A percentile compares a stretch with the other conserved stretches of the same genome.
phyloP scores from a whole-genome alignment of 2,797 vertebrate genomes.

The Platyrinchus mystaceus region DNA sequence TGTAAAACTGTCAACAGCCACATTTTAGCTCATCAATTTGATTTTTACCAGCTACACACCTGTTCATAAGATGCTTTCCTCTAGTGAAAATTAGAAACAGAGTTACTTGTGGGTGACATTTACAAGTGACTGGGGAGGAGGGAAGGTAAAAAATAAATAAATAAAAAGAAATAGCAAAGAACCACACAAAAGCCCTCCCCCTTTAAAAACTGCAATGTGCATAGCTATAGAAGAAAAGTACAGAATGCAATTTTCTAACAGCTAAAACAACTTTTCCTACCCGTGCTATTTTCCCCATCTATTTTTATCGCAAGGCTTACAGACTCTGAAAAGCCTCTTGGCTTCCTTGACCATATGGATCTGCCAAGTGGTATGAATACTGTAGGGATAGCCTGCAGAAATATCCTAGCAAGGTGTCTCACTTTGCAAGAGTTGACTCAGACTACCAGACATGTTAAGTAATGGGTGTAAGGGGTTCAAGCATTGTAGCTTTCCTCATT shows the following conservation, averaged over 20 bases:
- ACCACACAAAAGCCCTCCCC: neutral
- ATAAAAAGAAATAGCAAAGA: neutral
- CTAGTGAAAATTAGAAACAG: slow-evolving; percentile 1
- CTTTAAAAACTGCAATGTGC: neutral
- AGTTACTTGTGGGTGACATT: slow-evolving; percentile 50
- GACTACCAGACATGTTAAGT: neutral
- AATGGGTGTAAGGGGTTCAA: neutral
- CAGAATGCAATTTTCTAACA: neutral
- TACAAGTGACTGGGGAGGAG: neutral
- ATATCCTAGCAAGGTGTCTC: neutral
- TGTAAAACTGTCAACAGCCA: slow-evolving; percentile 35
- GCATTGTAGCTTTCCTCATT: neutral
- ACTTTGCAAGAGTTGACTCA: neutral
- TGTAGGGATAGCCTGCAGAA: slow-evolving; percentile 40
- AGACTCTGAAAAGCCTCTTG: slow-evolving; percentile 2
- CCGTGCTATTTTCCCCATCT: neutral
- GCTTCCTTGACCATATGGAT: slow-evolving; percentile 15
- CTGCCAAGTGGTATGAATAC: slow-evolving; percentile 4
- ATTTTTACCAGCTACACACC: slow-evolving; percentile 30
- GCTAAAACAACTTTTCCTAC: neutral
- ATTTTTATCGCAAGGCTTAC: neutral
- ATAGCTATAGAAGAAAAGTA: neutral
- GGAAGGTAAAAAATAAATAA: neutral
- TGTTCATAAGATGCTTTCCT: neutral
- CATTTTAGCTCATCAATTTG: slow-evolving; percentile 37